Evolutionary conservation across 2,888 invertebrate species (phyloP), one percentile per base, ranked within the genome.

Genomic region (Leptinotarsa haldemani): DNA sequence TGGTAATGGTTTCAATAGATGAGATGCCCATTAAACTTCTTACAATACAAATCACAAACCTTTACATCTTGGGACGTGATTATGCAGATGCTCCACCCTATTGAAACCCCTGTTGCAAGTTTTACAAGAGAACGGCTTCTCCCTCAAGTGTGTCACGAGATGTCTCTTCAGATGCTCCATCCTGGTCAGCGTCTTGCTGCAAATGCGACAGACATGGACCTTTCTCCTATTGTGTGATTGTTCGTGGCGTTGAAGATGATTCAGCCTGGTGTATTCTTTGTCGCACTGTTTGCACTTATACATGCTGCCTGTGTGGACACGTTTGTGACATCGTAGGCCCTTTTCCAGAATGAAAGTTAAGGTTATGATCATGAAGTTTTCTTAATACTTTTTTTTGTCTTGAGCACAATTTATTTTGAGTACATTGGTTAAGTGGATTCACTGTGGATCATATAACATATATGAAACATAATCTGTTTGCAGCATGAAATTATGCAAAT

Each of bases 71-170:
- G 84, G 84, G 13, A 82, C 75, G 75, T 88, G 88, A 73, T 84
- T 85, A 47, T 84, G 82, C 71, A 88, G 81, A 80, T 88, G 87
- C 77, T 88, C 88, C 1, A 84, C 78, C 56, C 87, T 79, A 76
- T 86, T 88, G 77, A 88, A 88, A 0, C 88, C 88, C 40, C 87
- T 80, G 73, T 85, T 86, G 78, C 88, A 88, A 12, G 84, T 85
- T 67, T 81, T 82, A 76, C 88, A 88, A 70, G 83, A 80, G 71
- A 84, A 87, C 18, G 88, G 87, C 79, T 87, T 87, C 50, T 87
- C 87, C 75, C 86, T 85, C 67, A 88, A 80, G 79, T 88, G 88
- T 9, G 85, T 87, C 4, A 86, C 82, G 64, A 88, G 80, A 80
- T 88, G 88, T 9, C 87, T 78, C 76, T 87, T 87, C 56, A 88